A percentile compares a stretch with the other conserved stretches of the same genome.
Conservation (phyloP, 1,140 invertebrate genomes). For the Bombus polaris region DNA sequence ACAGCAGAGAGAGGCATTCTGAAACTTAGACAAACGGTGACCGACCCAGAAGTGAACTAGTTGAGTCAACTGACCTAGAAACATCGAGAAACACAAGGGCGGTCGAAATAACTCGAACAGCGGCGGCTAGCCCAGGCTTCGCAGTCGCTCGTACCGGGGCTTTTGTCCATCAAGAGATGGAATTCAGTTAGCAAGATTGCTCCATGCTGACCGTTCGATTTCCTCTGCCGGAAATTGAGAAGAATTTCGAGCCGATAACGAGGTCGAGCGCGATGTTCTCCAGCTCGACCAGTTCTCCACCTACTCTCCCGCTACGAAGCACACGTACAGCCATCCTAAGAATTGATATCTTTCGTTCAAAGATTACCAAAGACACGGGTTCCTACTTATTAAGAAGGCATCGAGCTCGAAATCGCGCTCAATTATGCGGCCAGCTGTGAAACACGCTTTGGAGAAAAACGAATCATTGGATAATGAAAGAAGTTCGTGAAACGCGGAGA, state of each 20-base stretch:
- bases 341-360: constrained; percentile 6
- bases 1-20: constrained; percentile 11
- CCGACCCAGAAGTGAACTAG: constrained; percentile 58
- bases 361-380: background rate
- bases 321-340: background rate
- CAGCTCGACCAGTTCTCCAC: background rate
- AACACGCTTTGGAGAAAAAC: background rate
- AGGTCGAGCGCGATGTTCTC: background rate
- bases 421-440: background rate
- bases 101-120: constrained; percentile 41
- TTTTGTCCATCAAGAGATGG: constrained; percentile 59
- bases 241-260: constrained; percentile 50
- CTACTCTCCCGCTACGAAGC: too few species aligned
- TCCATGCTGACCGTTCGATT: constrained; percentile 56
- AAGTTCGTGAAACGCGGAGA: background rate
- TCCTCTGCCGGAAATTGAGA: constrained; percentile 53
- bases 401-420: background rate
- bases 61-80: constrained; percentile 63
- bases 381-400: constrained; percentile 3
- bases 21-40: constrained; percentile 58
- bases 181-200: constrained; percentile 65
- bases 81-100: constrained; percentile 46
- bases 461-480: constrained; percentile 4
- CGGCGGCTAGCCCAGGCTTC: background rate
- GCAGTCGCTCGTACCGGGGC: background rate